These are phyloP conservation scores for Brachyalestes nurse DNA, from an alignment of 2,797 vertebrate genomes.

Conservation along the genomic window DNA sequence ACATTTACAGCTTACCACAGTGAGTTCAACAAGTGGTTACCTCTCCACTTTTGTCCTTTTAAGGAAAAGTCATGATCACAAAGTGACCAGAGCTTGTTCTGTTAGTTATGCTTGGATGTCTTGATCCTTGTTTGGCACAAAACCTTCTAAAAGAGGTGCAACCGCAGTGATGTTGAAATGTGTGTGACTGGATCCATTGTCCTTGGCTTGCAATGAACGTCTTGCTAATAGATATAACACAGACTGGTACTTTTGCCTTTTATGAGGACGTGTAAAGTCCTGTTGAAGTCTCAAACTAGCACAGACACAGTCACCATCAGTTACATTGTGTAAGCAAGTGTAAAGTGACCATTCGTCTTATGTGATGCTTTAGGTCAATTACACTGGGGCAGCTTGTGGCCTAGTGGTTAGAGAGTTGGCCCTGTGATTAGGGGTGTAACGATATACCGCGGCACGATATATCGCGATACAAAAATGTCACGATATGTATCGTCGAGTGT, in stretches of 20 bases:
- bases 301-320: no score
- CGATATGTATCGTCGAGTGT: no score
- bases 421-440: no score
- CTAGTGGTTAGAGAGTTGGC: no score
- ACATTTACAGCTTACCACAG: conserved; percentile 12
- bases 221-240: not conserved
- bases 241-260: no score
- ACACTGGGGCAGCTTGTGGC: no score
- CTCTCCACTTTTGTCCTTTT: not conserved
- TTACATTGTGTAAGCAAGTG: no score
- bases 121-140: not conserved
- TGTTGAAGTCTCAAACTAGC: not conserved
- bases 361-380: no score
- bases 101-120: not conserved
- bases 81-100: not conserved
- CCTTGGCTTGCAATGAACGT: not conserved
- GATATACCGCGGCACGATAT: no score
- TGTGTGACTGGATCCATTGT: not conserved
- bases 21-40: conserved; percentile 12
- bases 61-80: not conserved
- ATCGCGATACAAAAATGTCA: no score
- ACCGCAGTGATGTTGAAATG: not conserved
- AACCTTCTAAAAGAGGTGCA: not conserved
- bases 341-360: no score
- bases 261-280: not conserved